Evolutionary conservation across 2,888 invertebrate species (phyloP).

Genomic region (Philereme transversata): DNA sequence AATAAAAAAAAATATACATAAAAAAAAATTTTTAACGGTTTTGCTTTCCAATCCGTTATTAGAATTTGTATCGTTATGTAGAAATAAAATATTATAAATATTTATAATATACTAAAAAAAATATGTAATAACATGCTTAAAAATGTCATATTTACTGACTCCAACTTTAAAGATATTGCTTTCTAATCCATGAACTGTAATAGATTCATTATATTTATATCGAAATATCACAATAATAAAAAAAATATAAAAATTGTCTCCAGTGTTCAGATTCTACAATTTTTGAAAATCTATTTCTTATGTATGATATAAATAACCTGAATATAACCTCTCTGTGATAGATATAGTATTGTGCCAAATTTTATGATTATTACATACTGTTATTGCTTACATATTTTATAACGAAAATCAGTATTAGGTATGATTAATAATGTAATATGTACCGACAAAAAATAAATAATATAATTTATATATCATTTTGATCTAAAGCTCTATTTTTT

Average conservation of each 20-base stretch:
- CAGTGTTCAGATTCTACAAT: slow-evolving; percentile 2
- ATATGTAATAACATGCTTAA: too few relatives aligned
- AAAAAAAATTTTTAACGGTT: too few relatives aligned
- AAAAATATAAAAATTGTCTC: not conserved
- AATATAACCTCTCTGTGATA: slow-evolving; percentile 22
- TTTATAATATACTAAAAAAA: too few relatives aligned
- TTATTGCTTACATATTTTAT: not conserved
- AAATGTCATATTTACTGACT: too few relatives aligned
- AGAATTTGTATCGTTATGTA: too few relatives aligned
- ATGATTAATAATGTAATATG: too few relatives aligned
- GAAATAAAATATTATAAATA: too few relatives aligned
- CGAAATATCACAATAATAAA: not conserved
- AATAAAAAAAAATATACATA: too few relatives aligned
- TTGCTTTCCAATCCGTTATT: too few relatives aligned
- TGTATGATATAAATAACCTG: not conserved
- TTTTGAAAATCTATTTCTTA: slow-evolving; percentile 8
- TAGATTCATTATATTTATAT: not conserved
- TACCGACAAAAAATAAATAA: too few relatives aligned
- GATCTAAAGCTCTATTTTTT: too few relatives aligned
- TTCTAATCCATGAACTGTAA: not conserved
- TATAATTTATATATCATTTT: too few relatives aligned
- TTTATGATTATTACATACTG: slow-evolving; percentile 1
- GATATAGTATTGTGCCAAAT: slow-evolving; percentile 17
- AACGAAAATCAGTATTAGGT: not conserved
- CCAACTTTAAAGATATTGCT: not conserved